Percentiles rank a stretch among this genome's conserved stretches.
Conservation (phyloP, 2,113 vertebrate genomes). For the human region DNA sequence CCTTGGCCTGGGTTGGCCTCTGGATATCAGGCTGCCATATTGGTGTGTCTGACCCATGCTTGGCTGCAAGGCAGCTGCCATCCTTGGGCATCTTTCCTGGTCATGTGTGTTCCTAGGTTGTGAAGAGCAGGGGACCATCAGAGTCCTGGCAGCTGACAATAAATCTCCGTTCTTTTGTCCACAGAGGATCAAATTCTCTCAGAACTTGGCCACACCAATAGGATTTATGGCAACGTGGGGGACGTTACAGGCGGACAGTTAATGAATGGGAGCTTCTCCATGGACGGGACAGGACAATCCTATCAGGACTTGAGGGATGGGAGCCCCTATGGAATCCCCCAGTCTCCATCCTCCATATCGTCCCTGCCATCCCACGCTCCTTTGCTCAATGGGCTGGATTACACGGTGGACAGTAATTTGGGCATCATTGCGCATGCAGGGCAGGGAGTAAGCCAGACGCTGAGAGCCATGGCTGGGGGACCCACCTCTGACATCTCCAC, state of each 20-base stretch:
- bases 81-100: neutral
- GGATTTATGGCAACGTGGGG: conserved; percentile 92
- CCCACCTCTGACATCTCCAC: conserved; percentile 99
- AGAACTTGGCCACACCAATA: conserved; percentile 93
- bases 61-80: neutral
- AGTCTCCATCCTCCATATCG: conserved; percentile 96
- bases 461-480: conserved; percentile 94
- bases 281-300: conserved; percentile 92
- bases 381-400: conserved; percentile 94
- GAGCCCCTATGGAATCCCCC: conserved; percentile 95
- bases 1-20: neutral
- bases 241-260: conserved; percentile 90
- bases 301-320: conserved; percentile 95
- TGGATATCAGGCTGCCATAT: neutral
- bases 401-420: conserved; percentile 91
- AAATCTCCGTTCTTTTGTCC: conserved; percentile 76
- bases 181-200: conserved; percentile 98
- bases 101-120: conserved; percentile 7
- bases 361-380: conserved; percentile 95
- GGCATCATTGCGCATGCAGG: conserved; percentile 90
- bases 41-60: neutral
- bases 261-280: conserved; percentile 93
- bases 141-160: conserved; percentile 27
- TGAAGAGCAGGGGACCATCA: neutral
- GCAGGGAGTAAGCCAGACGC: conserved; percentile 92